Percentiles rank a stretch among this genome's conserved stretches.
Conservation (phyloP, 2,888 invertebrate genomes). For the Leptura quadrifasciata region DNA sequence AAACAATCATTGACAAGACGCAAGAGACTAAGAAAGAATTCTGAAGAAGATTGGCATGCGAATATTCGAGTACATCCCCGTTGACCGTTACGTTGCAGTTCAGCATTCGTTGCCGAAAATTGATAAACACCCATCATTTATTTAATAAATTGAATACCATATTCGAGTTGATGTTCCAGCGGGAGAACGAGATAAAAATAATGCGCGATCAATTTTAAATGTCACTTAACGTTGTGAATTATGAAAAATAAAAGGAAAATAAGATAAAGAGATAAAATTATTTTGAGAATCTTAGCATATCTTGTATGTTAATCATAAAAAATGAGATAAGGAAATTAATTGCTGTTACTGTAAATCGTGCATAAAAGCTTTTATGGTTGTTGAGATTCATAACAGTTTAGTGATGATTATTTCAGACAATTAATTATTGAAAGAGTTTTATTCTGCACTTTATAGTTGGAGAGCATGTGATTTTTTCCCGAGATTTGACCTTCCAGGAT, state of each 20-base stretch:
- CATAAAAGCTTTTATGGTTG: no score
- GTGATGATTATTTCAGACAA: no score
- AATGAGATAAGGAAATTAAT: neutral
- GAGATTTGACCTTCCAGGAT: no score
- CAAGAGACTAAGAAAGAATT: no score
- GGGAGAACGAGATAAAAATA: neutral
- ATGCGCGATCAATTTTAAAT: neutral
- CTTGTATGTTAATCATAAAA: neutral
- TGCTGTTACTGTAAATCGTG: neutral
- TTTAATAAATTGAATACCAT: conserved; percentile 3
- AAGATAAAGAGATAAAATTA: neutral
- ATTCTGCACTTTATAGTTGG: no score
- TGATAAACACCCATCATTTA: conserved; percentile 2
- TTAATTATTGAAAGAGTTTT: no score
- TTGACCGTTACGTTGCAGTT: no score
- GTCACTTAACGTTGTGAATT: neutral
- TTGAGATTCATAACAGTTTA: no score
- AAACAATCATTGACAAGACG: neutral
- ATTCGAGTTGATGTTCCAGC: neutral
- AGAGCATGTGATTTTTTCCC: no score
- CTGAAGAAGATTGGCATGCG: neutral
- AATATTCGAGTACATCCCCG: neutral
- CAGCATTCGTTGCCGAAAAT: conserved; percentile 11
- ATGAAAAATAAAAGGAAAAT: neutral
- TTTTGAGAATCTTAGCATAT: neutral